phyloP scores from a whole-genome alignment of 2,797 vertebrate genomes.

The Lepus oiostolus region DNA sequence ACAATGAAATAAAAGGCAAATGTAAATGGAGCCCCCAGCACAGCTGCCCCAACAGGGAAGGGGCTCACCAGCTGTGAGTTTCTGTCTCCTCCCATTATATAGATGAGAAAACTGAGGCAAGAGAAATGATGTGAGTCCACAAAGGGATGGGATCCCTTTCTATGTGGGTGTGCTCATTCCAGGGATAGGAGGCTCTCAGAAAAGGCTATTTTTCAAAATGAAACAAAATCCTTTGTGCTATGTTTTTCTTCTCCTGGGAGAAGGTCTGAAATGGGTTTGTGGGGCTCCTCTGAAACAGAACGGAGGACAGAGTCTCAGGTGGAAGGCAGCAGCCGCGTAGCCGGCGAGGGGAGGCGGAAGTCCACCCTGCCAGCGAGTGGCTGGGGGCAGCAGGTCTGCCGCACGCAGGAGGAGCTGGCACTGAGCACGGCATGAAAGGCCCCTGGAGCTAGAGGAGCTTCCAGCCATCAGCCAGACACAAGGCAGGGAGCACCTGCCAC shows the following conservation, averaged over 20 bases:
- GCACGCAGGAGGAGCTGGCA: background rate
- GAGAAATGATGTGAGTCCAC: background rate
- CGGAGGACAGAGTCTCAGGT: background rate
- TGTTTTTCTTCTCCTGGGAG: background rate
- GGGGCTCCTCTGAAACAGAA: background rate
- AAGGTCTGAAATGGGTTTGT: background rate
- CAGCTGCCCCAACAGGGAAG: background rate
- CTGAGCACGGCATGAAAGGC: background rate
- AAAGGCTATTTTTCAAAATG: conserved; percentile 13
- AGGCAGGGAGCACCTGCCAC: background rate
- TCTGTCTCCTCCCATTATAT: background rate
- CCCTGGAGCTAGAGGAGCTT: background rate
- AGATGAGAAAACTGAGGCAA: conserved; percentile 22
- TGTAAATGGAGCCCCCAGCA: background rate
- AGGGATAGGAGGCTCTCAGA: background rate
- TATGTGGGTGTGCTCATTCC: too few relatives aligned
- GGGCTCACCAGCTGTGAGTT: background rate
- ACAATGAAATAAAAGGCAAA: background rate
- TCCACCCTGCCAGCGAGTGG: too few relatives aligned
- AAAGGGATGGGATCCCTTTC: background rate
- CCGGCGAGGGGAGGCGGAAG: background rate
- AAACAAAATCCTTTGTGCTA: background rate
- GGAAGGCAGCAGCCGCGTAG: background rate
- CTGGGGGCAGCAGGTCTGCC: too few relatives aligned
- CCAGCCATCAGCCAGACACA: background rate